Base-by-base conservation (phyloP, 2,888 invertebrate species). In the Eurois occulta region DNA sequence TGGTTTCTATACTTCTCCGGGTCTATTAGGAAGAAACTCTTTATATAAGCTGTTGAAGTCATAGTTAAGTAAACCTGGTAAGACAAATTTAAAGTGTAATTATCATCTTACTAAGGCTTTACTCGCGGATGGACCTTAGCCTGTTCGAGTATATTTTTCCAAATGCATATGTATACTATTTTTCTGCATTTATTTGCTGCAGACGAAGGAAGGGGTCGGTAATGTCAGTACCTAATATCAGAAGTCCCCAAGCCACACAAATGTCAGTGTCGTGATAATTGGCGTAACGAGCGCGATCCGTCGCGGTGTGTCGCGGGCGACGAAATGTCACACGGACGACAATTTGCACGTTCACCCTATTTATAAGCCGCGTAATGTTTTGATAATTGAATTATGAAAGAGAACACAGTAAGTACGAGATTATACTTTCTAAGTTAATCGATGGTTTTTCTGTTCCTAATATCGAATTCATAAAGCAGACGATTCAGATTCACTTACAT, bases 201-300 rank as follows among this genome's bases (percentile, higher is more conserved):
- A 13, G 38, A 5, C 35, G 43, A 58, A 32, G 1, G 10, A 78
- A 72, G 16, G 83, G 83, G 52, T 84, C 72, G 66, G 46, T 80
- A 81, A 81, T 81, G 70, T 66, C 84, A 81, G 60, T 60, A n/a
- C n/a, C n/a, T n/a, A 77, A 80, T 78, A 69, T 65, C 78, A 46
- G 55, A 73, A 78, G 86, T 86, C 85, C 83, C 88, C 73, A 87
- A 89, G 84, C 87, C 87, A 88, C 89, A 88, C 90, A 83, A 94
- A 94, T 94, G 93, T 91, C 94, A 92, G 90, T 88, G 88, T 86
- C 87, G 88, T 76, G 79, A 88, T 90, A 89, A 92, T 90, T 90
- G 87, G 77, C 83, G 83, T 88, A 92, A 91, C 92, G 91, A 89
- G 87, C 85, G 78, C 88, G 84, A 92, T 94, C 93, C 89, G 94